Evolutionary conservation across 2,113 vertebrate species (phyloP).

Genomic region (Nestor notabilis): DNA sequence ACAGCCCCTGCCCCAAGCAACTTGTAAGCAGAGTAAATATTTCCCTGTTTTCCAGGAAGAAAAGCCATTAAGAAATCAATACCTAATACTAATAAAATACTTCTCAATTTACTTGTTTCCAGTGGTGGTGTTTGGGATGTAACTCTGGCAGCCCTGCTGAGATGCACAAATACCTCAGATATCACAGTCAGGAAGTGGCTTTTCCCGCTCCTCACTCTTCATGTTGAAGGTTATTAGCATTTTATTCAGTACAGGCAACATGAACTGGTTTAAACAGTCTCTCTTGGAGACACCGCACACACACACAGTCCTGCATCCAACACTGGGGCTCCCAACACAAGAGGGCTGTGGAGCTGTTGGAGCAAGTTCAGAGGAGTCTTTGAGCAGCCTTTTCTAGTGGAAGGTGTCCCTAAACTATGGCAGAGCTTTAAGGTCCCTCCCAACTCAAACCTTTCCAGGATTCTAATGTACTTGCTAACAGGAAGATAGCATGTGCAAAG

Average conservation of each 20-base stretch:
- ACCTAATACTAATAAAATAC: conserved; percentile 50
- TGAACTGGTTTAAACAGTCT: background rate
- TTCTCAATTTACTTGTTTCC: background rate
- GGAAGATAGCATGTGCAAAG: accelerated
- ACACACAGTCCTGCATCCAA: background rate
- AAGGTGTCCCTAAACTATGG: background rate
- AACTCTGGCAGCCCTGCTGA: conserved; percentile 11
- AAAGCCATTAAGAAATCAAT: conserved; percentile 63
- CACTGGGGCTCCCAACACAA: background rate
- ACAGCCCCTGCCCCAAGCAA: background rate
- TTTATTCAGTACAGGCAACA: background rate
- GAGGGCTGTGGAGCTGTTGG: background rate
- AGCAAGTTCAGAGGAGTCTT: background rate
- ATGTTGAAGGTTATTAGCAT: background rate
- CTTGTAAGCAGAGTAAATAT: background rate
- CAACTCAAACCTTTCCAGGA: background rate
- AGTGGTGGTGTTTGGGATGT: background rate
- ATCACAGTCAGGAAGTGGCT: background rate
- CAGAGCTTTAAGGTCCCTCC: background rate
- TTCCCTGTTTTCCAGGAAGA: conserved; percentile 56
- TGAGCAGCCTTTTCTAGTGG: background rate
- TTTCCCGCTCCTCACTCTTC: background rate
- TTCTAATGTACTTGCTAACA: background rate
- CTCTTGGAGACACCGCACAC: background rate
- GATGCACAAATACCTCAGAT: background rate